phyloP scores from a whole-genome alignment of 2,888 invertebrate genomes.

The Metopia argyrocephala region DNA sequence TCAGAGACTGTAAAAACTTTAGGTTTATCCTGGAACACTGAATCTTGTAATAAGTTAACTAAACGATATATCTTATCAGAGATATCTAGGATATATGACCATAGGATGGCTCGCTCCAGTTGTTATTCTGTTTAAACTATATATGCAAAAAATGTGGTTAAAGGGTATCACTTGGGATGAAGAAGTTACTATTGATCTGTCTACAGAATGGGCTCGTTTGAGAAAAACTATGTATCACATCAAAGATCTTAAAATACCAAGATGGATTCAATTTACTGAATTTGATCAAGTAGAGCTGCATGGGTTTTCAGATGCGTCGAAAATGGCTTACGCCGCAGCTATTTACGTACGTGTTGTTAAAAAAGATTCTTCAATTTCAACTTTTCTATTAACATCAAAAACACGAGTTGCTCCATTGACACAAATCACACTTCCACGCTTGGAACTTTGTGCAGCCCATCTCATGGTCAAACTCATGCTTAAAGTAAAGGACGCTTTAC shows the following conservation, averaged over 20 bases:
- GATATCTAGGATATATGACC: slow-evolving; percentile 45
- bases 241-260: slow-evolving; percentile 5
- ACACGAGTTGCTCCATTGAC: slow-evolving; percentile 35
- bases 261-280: slow-evolving; percentile 8
- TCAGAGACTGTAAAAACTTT: slow-evolving; percentile 42
- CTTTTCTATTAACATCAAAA: slow-evolving; percentile 32
- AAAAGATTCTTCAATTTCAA: slow-evolving; percentile 9
- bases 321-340: slow-evolving; percentile 45
- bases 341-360: slow-evolving; percentile 40
- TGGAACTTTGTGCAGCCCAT: slow-evolving; percentile 48
- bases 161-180: slow-evolving; percentile 38
- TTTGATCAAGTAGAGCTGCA: slow-evolving; percentile 41
- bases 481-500: slow-evolving; percentile 22
- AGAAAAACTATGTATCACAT: not conserved
- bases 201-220: not conserved
- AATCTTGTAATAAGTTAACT: slow-evolving; percentile 23
- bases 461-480: slow-evolving; percentile 41
- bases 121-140: slow-evolving; percentile 1
- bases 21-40: slow-evolving; percentile 37
- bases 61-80: slow-evolving; percentile 51
- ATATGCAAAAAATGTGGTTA: slow-evolving; percentile 41
- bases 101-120: slow-evolving; percentile 38
- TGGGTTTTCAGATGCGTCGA: slow-evolving; percentile 43
- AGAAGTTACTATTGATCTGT: not conserved
- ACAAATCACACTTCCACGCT: slow-evolving; percentile 40